A percentile compares a stretch with the other conserved stretches of the same genome.
These are phyloP conservation scores for Mus spretus DNA, from an alignment of 2,797 vertebrate species.

Conservation along the genomic window DNA sequence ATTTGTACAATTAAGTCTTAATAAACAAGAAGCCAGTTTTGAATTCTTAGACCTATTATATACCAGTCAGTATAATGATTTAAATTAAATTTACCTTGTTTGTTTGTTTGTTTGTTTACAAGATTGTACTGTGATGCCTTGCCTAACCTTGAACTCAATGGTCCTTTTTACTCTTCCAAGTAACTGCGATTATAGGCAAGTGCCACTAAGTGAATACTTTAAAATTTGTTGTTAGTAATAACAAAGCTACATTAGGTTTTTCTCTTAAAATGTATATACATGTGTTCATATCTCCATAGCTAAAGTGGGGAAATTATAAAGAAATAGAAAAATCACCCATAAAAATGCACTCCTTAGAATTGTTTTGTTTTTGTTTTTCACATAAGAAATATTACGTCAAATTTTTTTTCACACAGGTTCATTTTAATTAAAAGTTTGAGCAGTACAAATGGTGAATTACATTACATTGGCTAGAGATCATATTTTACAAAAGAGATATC, in stretches of 20 bases:
- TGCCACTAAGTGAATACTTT: not conserved
- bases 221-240: not conserved
- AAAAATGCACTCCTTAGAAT: not conserved
- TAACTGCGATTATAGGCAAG: not conserved
- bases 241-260: conserved; percentile 9
- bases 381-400: conserved; percentile 33
- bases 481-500: not conserved
- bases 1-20: not conserved
- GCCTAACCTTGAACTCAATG: not conserved
- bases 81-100: not conserved
- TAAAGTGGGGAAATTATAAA: conserved; percentile 32
- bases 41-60: conserved; percentile 34
- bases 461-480: not conserved
- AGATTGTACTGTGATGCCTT: not conserved
- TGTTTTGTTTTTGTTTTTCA: conserved; percentile 40
- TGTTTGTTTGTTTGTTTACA: not conserved
- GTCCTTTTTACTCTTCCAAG: not conserved
- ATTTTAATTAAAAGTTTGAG: not conserved
- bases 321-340: conserved; percentile 26
- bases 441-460: not conserved
- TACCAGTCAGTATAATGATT: conserved; percentile 11
- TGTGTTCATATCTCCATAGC: not conserved
- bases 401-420: not conserved
- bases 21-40: conserved; percentile 3
- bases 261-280: not conserved